Conservation (phyloP, 1,140 invertebrate genomes). For the Drosophila sechellia region DNA sequence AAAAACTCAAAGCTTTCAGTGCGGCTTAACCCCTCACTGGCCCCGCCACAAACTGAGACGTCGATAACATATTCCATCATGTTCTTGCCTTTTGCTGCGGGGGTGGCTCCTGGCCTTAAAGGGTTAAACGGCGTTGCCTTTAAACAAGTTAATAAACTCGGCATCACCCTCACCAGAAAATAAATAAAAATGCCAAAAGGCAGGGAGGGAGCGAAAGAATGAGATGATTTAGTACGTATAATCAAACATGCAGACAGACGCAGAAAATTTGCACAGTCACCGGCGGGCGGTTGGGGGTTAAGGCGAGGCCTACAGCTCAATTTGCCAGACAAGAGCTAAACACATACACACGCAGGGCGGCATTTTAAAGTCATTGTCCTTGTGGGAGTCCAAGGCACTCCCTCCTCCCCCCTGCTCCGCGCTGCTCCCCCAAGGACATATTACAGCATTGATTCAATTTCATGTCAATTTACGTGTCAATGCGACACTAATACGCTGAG, state of each 20-base stretch:
- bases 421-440: constrained; percentile 77
- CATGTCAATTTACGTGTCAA: constrained; percentile 85
- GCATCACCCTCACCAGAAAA: constrained; percentile 11
- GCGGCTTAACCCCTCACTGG: background rate
- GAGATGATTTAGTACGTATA: constrained; percentile 76
- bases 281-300: constrained; percentile 5
- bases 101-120: constrained; percentile 34
- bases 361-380: constrained; percentile 77
- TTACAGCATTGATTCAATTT: constrained; percentile 85
- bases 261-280: constrained; percentile 78
- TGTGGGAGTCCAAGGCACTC: constrained; percentile 29
- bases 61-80: constrained; percentile 17
- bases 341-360: constrained; percentile 17
- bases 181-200: constrained; percentile 21
- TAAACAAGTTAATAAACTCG: constrained; percentile 79
- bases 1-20: too few relatives aligned
- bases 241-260: constrained; percentile 79
- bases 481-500: constrained; percentile 83
- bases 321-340: constrained; percentile 65
- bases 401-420: background rate
- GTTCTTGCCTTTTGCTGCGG: constrained; percentile 1
- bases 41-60: background rate
- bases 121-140: constrained; percentile 62
- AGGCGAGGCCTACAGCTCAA: constrained; percentile 67
- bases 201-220: constrained; percentile 30